Base-by-base conservation (phyloP, 2,888 invertebrate genomes). In the Notodonta ziczac region DNA sequence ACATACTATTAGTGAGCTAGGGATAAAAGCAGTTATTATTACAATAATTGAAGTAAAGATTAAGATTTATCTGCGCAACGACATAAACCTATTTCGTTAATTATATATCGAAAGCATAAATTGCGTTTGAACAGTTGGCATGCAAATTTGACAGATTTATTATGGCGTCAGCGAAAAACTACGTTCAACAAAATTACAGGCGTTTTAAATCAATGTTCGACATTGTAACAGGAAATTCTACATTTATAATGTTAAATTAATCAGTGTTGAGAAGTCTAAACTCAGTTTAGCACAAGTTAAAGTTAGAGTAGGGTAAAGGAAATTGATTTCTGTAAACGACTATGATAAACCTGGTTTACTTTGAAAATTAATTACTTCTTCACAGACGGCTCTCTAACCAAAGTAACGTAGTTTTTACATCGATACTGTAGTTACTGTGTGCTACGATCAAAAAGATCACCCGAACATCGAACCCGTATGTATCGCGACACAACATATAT, bases 401-500 rank as follows among this genome's bases (percentile, higher is more conserved):
- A 35, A 35, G 5, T 35, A 5, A 35, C 4, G 35, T 35, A 35
- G 35, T 6, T 35, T 35, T 35, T 35, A 35, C 35, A 6, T 6
- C 4, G 35, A 35, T 6, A 35, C 5, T 6, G 7, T 35, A 35
- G 24, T 35, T 7, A 32, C 24, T 51, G 10, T 24, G 5, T 24
- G 14, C 1, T 14, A 6, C 5, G 24, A 12, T 4, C 7, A 35
- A 14, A 56, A 56, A 14, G 58, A 61, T 54, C 72, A 12, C 46
- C 39, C 56, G 58, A 48, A 51, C 57, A 60, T 1, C 5, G 2
- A 0, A 46, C 0, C 78, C 9, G 84, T 88, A 64, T 85, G 84
- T 87, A 73, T 65, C 4, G 59, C 4, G 59, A 66, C 58, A 70
- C 70, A 80, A 81, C 80, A n/a, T 13, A 82, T 79, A 84, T 82